These are phyloP conservation scores for Sorex araneus DNA, from an alignment of 2,113 vertebrate species.

Conservation along the genomic window DNA sequence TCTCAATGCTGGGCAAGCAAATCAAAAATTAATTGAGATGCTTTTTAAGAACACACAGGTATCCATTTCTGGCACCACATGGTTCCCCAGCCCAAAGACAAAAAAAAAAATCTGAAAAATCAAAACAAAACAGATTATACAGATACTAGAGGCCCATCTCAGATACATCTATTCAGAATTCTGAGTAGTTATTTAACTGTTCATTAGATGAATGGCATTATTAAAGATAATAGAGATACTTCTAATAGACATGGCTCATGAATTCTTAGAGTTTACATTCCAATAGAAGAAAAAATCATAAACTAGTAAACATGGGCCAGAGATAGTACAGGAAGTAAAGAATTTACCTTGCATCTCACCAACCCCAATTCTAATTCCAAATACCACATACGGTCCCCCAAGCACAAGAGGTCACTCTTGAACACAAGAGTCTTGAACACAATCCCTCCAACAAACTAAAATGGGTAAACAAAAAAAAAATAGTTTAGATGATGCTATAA, in stretches of 20 bases:
- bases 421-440: too few species aligned
- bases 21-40: conserved; percentile 42
- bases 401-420: too few species aligned
- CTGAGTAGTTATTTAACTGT: not conserved
- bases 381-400: too few species aligned
- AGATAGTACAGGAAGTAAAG: too few species aligned
- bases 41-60: conserved; percentile 6
- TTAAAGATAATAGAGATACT: not conserved
- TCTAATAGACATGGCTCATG: not conserved
- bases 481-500: conserved; percentile 9
- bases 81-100: too few species aligned
- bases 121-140: too few species aligned
- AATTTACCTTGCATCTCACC: too few species aligned
- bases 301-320: too few species aligned
- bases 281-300: conserved; percentile 9
- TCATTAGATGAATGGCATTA: not conserved
- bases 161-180: conserved; percentile 1
- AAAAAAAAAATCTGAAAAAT: too few species aligned
- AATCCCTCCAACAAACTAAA: too few species aligned
- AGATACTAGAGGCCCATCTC: not conserved
- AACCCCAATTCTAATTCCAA: too few species aligned
- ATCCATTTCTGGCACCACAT: too few species aligned
- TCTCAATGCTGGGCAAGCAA: not conserved
- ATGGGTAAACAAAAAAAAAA: not conserved
- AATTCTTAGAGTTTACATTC: conserved; percentile 9